Percentiles rank a stretch among this genome's conserved stretches.
Evolutionary conservation across 2,113 vertebrate genomes (phyloP).

Genomic region (Porphyrio hochstetteri): DNA sequence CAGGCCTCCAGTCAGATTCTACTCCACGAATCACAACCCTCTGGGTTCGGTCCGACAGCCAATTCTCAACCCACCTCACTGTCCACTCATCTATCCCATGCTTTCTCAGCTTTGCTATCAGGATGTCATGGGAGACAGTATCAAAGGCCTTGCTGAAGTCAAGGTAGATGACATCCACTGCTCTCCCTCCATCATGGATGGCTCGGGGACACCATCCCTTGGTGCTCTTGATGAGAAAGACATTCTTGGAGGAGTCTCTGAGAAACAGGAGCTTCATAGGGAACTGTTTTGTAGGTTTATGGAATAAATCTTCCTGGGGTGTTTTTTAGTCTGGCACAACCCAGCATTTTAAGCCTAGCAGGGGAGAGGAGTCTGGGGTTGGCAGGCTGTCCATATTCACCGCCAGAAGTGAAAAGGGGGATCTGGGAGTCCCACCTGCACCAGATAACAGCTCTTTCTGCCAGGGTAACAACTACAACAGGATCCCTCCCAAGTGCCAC

Average conservation of each 20-base stretch:
- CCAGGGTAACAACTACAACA: not conserved
- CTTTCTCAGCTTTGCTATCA: no score
- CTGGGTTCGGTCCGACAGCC: no score
- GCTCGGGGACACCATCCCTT: fast-evolving
- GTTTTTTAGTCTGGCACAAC: not conserved
- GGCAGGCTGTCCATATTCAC: not conserved
- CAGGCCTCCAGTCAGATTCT: no score
- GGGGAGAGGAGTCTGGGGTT: not conserved
- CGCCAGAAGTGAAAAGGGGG: not conserved
- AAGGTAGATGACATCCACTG: no score
- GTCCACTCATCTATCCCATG: no score
- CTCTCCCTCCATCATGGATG: no score
- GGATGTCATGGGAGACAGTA: no score
- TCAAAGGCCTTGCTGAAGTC: no score
- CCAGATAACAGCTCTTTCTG: not conserved
- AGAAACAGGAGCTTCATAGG: not conserved
- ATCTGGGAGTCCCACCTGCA: not conserved
- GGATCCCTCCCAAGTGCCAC: not conserved
- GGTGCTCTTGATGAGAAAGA: not conserved
- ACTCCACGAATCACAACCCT: no score
- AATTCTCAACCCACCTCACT: no score
- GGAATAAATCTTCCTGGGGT: not conserved
- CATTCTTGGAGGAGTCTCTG: not conserved
- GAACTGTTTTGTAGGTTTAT: not conserved
- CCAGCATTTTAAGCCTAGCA: not conserved